phyloP scores from a whole-genome alignment of 2,113 vertebrate genomes.

The Ceratotherium simum region DNA sequence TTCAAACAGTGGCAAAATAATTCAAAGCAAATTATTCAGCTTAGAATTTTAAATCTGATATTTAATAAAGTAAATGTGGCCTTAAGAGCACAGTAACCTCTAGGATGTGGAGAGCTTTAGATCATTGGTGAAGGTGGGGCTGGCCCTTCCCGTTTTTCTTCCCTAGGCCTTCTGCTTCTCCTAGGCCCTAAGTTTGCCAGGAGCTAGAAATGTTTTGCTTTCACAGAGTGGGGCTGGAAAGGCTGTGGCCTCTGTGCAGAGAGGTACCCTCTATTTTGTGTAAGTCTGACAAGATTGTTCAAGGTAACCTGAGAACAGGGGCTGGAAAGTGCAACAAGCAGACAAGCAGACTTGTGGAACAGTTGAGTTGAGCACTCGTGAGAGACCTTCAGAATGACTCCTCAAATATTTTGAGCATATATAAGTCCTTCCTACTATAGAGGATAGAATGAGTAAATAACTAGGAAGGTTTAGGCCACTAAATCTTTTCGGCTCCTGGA shows the following conservation, averaged over 20 bases:
- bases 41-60: background rate
- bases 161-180: background rate
- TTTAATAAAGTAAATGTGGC: conserved; percentile 2
- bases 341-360: background rate
- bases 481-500: background rate
- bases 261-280: background rate
- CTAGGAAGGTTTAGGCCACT: background rate
- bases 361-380: background rate
- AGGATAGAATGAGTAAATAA: background rate
- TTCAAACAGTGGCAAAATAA: background rate
- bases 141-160: background rate
- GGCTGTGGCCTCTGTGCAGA: background rate
- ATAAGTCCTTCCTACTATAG: background rate
- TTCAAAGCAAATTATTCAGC: background rate
- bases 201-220: background rate
- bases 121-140: background rate
- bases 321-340: background rate
- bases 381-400: background rate
- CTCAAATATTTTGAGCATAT: background rate
- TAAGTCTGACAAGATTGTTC: background rate
- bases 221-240: background rate
- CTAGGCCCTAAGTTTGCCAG: background rate
- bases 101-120: background rate
- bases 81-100: background rate
- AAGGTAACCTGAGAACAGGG: background rate